These are phyloP conservation scores for Myotis myotis DNA, from an alignment of 2,797 vertebrate genomes.

Conservation along the genomic window DNA sequence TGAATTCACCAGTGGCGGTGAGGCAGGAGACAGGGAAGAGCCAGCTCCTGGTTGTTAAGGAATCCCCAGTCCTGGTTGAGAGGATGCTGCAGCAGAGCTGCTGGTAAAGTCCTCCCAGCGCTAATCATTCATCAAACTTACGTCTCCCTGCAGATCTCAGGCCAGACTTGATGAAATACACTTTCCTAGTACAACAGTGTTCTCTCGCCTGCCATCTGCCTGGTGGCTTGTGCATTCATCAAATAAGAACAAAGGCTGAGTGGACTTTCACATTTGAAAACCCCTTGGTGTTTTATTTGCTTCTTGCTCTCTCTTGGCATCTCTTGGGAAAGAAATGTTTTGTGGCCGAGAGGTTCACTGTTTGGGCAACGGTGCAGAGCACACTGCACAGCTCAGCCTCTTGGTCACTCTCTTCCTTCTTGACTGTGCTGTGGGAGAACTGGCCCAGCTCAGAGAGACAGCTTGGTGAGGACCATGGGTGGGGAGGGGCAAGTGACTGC, in stretches of 20 bases:
- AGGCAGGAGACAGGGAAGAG: background rate
- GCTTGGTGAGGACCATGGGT: background rate
- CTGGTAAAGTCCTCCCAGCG: background rate
- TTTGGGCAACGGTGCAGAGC: background rate
- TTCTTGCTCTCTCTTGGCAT: background rate
- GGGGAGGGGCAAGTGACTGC: no score
- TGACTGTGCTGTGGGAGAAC: background rate
- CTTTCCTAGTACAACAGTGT: background rate
- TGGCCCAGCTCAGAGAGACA: background rate
- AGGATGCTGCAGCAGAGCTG: background rate
- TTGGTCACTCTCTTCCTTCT: background rate
- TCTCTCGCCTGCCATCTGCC: background rate
- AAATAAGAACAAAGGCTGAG: conserved; percentile 22
- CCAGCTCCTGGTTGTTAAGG: background rate
- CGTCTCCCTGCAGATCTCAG: background rate
- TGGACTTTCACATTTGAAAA: background rate
- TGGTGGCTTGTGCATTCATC: conserved; percentile 1
- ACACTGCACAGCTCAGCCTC: background rate
- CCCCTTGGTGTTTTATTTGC: background rate
- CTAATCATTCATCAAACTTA: background rate
- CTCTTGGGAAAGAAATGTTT: conserved; percentile 43
- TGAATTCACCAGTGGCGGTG: background rate
- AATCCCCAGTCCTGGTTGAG: background rate
- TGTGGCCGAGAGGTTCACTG: background rate
- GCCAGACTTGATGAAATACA: background rate